A percentile compares a stretch with the other conserved stretches of the same genome.
phyloP scores from a whole-genome alignment of 2,888 invertebrate genomes.

The Zele albiditarsus region DNA sequence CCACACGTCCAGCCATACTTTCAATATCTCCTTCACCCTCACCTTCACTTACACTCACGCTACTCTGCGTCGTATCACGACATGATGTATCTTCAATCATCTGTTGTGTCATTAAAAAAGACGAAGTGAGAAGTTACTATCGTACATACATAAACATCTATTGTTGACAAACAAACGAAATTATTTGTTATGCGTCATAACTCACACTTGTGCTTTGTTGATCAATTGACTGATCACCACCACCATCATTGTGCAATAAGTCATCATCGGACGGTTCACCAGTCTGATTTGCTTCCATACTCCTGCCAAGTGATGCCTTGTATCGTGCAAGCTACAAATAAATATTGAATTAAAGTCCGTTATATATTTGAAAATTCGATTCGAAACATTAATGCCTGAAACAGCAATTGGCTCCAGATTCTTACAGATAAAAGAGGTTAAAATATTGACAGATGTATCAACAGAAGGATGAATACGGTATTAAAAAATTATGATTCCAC shows the following conservation, averaged over 20 bases:
- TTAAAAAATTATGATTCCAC: not conserved
- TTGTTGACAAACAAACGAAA: not conserved
- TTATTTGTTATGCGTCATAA: constrained; percentile 23
- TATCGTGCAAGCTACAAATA: constrained; percentile 60
- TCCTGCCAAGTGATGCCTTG: constrained; percentile 56
- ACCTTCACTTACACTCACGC: constrained; percentile 69
- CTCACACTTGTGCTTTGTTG: constrained; percentile 59
- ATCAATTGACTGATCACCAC: constrained; percentile 53
- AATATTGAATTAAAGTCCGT: constrained; percentile 6
- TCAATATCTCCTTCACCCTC: constrained; percentile 69
- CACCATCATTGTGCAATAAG: constrained; percentile 58
- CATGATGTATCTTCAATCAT: constrained; percentile 62
- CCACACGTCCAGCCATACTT: constrained; percentile 68
- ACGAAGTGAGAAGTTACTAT: constrained; percentile 32
- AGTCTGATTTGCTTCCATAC: constrained; percentile 45
- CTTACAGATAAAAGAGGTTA: constrained; percentile 1
- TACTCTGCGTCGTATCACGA: constrained; percentile 66
- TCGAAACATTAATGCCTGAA: not conserved
- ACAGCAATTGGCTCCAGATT: not conserved
- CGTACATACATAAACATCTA: not conserved
- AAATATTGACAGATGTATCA: not conserved
- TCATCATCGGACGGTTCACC: constrained; percentile 64
- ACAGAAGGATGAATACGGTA: not conserved
- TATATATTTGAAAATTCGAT: not conserved
- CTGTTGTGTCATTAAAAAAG: constrained; percentile 41